Conservation (phyloP, 2,797 vertebrate genomes). For the Melanotaenia parkinsoni region DNA sequence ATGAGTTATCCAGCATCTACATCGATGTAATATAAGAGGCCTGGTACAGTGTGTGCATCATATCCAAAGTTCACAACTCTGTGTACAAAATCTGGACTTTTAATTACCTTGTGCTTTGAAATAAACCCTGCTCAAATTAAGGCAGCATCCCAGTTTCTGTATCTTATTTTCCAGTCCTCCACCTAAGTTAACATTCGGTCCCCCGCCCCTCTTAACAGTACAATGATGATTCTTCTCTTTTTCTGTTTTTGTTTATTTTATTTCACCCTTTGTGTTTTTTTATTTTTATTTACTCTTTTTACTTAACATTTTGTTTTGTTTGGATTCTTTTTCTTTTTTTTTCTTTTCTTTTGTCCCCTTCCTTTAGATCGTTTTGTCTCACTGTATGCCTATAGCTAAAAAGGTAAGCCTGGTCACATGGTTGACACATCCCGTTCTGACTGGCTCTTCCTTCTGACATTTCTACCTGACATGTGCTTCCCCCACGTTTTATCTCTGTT, state of each 20-base stretch:
- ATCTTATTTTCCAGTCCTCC: background rate
- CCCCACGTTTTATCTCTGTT: constrained; percentile 44
- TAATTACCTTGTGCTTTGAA: constrained; percentile 62
- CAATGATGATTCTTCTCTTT: constrained; percentile 71
- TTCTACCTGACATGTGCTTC: constrained; percentile 45
- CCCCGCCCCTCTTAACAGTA: constrained; percentile 47
- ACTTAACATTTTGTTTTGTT: constrained; percentile 4
- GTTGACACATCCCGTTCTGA: constrained; percentile 66
- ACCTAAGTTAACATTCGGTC: constrained; percentile 41
- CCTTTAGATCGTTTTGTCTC: constrained; percentile 99
- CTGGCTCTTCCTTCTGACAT: constrained; percentile 66
- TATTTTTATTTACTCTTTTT: constrained; percentile 34
- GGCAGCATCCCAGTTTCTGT: background rate
- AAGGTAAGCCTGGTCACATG: constrained; percentile 93
- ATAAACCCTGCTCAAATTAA: constrained; percentile 39
- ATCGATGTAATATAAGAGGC: background rate
- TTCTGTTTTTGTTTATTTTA: constrained; percentile 42
- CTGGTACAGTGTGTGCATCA: background rate
- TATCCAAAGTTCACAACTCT: background rate
- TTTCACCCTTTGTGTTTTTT: constrained; percentile 18
- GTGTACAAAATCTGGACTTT: background rate
- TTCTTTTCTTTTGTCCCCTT: constrained; percentile 78
- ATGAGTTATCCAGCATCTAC: background rate
- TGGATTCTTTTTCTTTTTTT: constrained; percentile 39
- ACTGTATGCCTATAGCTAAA: constrained; percentile 94